Conservation (phyloP, 1,140 invertebrate species). For the Steinernema khuongi region DNA sequence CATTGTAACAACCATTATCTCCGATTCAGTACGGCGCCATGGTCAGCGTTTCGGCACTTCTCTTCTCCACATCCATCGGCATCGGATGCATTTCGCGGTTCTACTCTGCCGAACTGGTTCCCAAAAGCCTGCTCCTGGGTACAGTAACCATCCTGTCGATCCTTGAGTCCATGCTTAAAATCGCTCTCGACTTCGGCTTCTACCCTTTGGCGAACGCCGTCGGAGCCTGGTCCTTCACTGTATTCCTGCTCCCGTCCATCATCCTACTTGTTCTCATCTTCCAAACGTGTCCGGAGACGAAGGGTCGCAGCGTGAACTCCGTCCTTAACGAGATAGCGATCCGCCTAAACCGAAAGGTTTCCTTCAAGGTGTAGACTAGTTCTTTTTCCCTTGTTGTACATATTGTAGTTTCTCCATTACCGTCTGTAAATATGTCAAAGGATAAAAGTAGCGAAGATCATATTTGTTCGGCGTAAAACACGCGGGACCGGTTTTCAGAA, state of each 20-base stretch:
- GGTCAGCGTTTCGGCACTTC: background rate
- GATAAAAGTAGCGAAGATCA: no score
- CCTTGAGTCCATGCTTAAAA: conserved; percentile 2
- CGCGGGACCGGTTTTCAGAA: no score
- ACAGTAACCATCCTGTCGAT: conserved; percentile 12
- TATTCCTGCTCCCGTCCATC: conserved; percentile 14
- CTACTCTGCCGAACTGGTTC: conserved; percentile 15
- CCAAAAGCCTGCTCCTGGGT: background rate
- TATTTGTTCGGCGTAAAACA: no score
- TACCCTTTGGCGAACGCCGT: conserved; percentile 1
- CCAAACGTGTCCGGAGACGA: conserved; percentile 11
- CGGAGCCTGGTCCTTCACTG: background rate
- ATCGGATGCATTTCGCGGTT: conserved; percentile 12
- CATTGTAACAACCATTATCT: no score
- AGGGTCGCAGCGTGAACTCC: background rate
- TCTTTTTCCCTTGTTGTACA: background rate
- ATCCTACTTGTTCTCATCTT: conserved; percentile 14
- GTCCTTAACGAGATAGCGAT: conserved; percentile 17
- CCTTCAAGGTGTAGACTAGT: background rate
- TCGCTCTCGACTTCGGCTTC: conserved; percentile 18
- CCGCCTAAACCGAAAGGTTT: background rate
- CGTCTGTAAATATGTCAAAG: no score
- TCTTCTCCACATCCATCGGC: conserved; percentile 7
- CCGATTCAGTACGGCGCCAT: background rate
- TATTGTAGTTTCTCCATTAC: background rate